Conservation (phyloP, 2,797 vertebrate genomes). For the Rousettus madagascariensis region DNA sequence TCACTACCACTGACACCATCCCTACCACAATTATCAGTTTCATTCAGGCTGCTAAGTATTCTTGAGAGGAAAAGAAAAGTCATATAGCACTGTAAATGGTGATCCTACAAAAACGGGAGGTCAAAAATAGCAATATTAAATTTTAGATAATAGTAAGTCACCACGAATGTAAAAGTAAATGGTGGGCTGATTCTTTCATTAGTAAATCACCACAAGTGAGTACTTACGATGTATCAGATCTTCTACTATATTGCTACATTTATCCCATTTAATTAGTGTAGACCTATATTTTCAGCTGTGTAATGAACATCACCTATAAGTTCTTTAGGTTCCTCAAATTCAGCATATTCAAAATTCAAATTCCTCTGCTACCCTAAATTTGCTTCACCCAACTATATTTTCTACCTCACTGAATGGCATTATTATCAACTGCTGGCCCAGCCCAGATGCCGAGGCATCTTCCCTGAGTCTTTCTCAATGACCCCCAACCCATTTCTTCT, state of each 20-base stretch:
- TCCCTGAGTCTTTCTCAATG: not conserved
- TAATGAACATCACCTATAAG: not conserved
- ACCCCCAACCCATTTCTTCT: not conserved
- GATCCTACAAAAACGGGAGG: not conserved
- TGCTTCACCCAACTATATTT: not conserved
- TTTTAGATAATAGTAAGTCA: not conserved
- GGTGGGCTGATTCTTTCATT: not conserved
- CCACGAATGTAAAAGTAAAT: not conserved
- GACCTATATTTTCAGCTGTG: not conserved
- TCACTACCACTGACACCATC: not conserved
- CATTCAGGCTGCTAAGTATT: not conserved
- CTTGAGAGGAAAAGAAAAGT: not conserved
- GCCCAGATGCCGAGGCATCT: not conserved
- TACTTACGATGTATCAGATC: not conserved
- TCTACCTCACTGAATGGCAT: not conserved
- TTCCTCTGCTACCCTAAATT: not conserved
- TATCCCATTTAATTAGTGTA: not conserved
- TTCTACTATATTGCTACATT: not conserved
- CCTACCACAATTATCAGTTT: not conserved
- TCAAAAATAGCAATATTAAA: not conserved
- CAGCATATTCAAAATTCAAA: not conserved
- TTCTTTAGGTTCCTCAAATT: not conserved
- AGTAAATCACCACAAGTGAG: not conserved
- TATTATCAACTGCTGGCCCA: not conserved
- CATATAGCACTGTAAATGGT: not conserved